These are phyloP conservation scores for Thunnus thynnus DNA, from an alignment of 2,113 vertebrate genomes.

Conservation along the genomic window DNA sequence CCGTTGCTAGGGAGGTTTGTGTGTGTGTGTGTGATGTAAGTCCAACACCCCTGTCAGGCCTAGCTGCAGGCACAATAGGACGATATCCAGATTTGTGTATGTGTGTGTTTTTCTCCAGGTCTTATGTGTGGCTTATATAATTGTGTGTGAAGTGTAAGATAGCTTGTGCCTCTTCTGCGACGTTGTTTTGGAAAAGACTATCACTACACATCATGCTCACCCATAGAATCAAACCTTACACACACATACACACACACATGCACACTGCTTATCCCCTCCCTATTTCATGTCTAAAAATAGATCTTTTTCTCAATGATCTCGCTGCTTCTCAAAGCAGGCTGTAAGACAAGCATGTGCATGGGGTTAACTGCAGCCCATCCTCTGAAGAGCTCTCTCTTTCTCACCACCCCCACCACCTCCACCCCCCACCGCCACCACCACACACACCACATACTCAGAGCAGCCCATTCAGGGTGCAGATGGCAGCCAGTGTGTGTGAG, in stretches of 20 bases:
- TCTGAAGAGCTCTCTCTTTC: slow-evolving; percentile 64
- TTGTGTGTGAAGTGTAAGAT: slow-evolving; percentile 67
- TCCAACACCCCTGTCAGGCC: slow-evolving; percentile 75
- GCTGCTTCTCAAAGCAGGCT: slow-evolving; percentile 72
- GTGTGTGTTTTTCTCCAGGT: slow-evolving; percentile 37
- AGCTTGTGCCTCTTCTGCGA: slow-evolving; percentile 63
- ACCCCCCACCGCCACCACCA: background rate
- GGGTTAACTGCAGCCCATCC: slow-evolving; percentile 74
- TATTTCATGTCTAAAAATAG: slow-evolving; percentile 79
- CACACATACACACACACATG: slow-evolving; percentile 26
- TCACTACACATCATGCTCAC: slow-evolving; percentile 78
- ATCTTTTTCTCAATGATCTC: slow-evolving; percentile 81
- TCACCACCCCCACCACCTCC: slow-evolving; percentile 17
- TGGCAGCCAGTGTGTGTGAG: slow-evolving; percentile 79
- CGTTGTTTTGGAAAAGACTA: slow-evolving; percentile 73
- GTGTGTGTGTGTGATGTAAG: slow-evolving; percentile 68
- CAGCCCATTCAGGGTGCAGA: slow-evolving; percentile 82
- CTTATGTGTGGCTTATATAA: slow-evolving; percentile 63
- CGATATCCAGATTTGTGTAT: slow-evolving; percentile 73
- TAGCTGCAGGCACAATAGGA: slow-evolving; percentile 71
- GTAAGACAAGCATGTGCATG: slow-evolving; percentile 68
- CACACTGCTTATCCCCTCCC: slow-evolving; percentile 65
- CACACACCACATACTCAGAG: slow-evolving; percentile 35
- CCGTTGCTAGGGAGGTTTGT: slow-evolving; percentile 73
- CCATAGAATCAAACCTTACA: slow-evolving; percentile 59